Base-by-base conservation (phyloP, 2,113 vertebrate genomes). In the Candoia aspera region DNA sequence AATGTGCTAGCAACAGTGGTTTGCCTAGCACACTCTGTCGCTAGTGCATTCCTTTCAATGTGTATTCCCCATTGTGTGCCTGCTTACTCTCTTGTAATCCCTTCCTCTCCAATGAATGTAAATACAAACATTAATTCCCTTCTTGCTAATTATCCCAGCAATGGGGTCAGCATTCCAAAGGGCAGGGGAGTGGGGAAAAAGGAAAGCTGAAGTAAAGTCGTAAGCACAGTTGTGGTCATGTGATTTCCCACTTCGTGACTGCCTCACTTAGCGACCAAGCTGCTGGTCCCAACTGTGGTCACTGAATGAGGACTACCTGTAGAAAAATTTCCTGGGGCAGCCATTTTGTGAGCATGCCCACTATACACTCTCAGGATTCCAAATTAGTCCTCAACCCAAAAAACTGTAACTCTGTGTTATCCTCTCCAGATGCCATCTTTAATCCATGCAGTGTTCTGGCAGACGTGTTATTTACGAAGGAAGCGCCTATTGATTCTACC, bases 391-490 rank as follows among this genome's bases (percentile, higher is more conserved):
- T 17, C 49, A 49, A 49, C 49, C 49, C 49, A 49, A 49, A 49
- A 49, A 49, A 49, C 49, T 49, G 49, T 49, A 49, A 8, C 49
- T 49, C 49, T 49, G 49, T 49, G 49, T 8, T 49, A 49, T 49
- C 6, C 49, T 5, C 49, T 49, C 49, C 15, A 29, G 64, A 68
- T 33, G 60, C 62, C 62, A 64, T 64, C 60, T 29, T 64, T 29
- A 10, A 64, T 29, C 64, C n/a, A 73, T 6, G n/a, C n/a, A 6
- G 2, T 6, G 10, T 19, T 23, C 88, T 0, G 1, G 12, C 33
- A 6, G 29, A 57, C 33, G 29, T 0, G 3, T 1, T 0, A 11
- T 6, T 4, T 5, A 13, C 8, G 0, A 2, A 0, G 21, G 42
- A 37, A 6, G 1, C 21, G 0, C 0, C 17, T 33, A n/a, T 1